Conservation (phyloP, 2,113 vertebrate genomes). For the Anguilla japonica region DNA sequence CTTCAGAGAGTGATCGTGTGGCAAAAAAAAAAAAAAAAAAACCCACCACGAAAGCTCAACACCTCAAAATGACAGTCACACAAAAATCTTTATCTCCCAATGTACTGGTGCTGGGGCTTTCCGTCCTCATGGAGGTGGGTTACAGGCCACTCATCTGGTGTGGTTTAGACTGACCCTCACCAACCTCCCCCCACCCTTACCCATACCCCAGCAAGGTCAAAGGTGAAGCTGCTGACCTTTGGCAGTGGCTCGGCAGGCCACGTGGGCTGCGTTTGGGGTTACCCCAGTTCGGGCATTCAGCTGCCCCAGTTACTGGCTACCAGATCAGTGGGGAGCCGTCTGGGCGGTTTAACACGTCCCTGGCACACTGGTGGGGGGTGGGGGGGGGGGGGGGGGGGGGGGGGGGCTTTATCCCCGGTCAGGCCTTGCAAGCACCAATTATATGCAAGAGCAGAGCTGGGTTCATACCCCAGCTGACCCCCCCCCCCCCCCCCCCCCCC, state of each 20-base stretch:
- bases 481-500: not conserved
- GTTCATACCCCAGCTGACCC: not conserved
- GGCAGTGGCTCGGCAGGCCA: constrained; percentile 48
- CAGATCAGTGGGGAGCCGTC: constrained; percentile 67
- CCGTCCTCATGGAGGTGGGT: constrained; percentile 26
- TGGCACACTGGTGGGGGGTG: constrained; percentile 30
- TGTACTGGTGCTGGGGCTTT: too few species aligned
- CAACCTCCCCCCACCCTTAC: too few species aligned
- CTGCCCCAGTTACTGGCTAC: constrained; percentile 72
- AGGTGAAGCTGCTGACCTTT: constrained; percentile 69
- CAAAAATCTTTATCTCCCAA: too few species aligned
- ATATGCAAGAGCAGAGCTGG: not conserved
- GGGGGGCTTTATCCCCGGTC: too few species aligned
- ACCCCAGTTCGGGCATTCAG: constrained; percentile 72
- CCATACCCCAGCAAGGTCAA: constrained; percentile 59
- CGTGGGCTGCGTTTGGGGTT: constrained; percentile 67
- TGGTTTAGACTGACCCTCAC: not conserved
- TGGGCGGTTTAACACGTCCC: constrained; percentile 66
- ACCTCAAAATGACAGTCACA: too few species aligned
- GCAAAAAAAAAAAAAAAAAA: too few species aligned
- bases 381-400: too few species aligned
- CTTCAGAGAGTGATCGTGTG: too few species aligned
- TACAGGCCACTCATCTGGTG: constrained; percentile 13
- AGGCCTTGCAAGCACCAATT: not conserved
- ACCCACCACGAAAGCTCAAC: too few species aligned